Percentiles rank a stretch among this genome's conserved stretches.
phyloP scores from a whole-genome alignment of 1,140 invertebrate genomes.

The Sycobia sp. region DNA sequence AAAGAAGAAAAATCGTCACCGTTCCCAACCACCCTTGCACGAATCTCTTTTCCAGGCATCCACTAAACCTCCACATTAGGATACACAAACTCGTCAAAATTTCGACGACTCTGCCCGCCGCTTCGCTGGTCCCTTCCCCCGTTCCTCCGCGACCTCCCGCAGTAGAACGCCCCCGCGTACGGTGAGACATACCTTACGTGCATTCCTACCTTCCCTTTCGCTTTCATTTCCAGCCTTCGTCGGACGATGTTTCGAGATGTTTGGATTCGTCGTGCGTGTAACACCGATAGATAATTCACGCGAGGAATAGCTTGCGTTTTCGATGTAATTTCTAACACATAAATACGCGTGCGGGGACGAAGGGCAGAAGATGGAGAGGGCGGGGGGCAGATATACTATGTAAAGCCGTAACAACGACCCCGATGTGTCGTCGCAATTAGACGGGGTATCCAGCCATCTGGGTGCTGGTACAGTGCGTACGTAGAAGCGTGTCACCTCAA shows the following conservation, averaged over 20 bases:
- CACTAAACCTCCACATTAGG: no score
- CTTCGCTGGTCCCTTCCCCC: no score
- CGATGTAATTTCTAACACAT: no score
- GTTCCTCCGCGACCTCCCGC: neutral
- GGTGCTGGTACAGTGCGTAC: neutral
- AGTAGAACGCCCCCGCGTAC: neutral
- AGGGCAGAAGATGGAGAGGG: conserved; percentile 27
- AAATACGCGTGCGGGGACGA: neutral
- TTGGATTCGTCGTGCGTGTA: no score
- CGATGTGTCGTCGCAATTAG: conserved; percentile 60
- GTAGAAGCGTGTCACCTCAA: no score
- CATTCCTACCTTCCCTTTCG: neutral
- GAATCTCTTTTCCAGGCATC: no score
- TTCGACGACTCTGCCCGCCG: no score
- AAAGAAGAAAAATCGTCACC: no score
- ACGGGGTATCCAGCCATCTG: conserved; percentile 56
- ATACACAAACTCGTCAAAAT: no score
- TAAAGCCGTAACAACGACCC: conserved; percentile 41
- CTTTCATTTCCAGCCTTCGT: neutral
- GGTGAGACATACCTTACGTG: neutral
- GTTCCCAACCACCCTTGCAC: no score
- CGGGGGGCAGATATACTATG: conserved; percentile 32
- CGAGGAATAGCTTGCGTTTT: no score
- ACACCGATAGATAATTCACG: no score
- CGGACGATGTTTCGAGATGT: neutral